Base-by-base conservation (phyloP, 2,113 vertebrate genomes). In the Benitochromis conjunctus region DNA sequence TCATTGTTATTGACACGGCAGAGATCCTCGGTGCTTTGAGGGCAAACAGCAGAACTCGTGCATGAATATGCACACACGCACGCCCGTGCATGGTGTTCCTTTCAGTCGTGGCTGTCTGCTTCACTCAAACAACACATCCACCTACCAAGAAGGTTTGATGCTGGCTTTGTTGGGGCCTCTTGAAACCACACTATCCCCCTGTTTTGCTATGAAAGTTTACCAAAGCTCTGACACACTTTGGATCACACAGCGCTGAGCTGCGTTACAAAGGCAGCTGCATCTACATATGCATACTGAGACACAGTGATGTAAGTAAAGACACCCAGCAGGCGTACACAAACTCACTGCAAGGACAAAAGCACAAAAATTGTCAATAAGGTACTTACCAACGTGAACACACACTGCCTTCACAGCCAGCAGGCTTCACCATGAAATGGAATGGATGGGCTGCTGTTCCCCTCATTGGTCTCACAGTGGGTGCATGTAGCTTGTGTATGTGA, bases 1-100 rank as follows among this genome's bases (percentile, higher is more conserved):
- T 87, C 85, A 90, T 91, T 92, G 83, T 89, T 94, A 91, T 92
- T 93, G 92, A 91, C 91, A 92, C 89, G 82, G 85, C 76, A 87
- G 53, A 92, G 81, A 92, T 89, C 85, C 85, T 90, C 48, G 31
- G 83, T 80, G 66, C 86, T 86, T 58, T 29, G 82, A 92, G 89
- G 82, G 82, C 88, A 94, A 91, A 91, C 85, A 92, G 57, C 31
- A 34, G 43, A 90, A 38, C 16, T 64, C 5, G 21, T 19, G 53
- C 55, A 80, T 84, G 46, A 78, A 83, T 86, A 86, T 78, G 43
- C 66, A 24, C 80, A 34, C 51, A 77, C 38, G 18, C 7, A 1
- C 0, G 1, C 24, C 66, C 9, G 1, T 18, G n/a, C 43, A 78
- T 43, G 36, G 43, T 74, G 51, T 54, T 85, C n/a, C 48, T 86